Evolutionary conservation across 2,888 invertebrate species (phyloP), one percentile per base, ranked within the genome.

Genomic region (Marronus borbonicus): DNA sequence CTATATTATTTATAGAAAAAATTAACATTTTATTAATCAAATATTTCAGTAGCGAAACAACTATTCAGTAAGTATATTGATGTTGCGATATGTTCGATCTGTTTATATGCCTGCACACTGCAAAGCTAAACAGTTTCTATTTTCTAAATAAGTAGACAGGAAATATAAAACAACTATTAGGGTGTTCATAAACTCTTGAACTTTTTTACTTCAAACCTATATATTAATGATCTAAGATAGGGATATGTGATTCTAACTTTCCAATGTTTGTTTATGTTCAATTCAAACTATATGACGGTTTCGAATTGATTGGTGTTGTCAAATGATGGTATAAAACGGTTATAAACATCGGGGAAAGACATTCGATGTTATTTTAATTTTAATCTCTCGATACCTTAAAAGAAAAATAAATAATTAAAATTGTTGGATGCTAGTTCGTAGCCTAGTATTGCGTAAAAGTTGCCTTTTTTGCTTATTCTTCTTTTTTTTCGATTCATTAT

Each of bases 141-240:
- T 70, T 70, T 70, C 70, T 70, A 70, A 70, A 70, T 70, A 70
- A 70, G 70, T 70, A 70, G 70, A 70, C 70, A 70, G 70, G 70
- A 70, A 70, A 70, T 70, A 70, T 70, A 70, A 70, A 70, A 70
- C 70, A 70, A 70, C 70, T 70, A 70, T 70, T 70, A 70, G 70
- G 70, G 70, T 70, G 70, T 70, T 70, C 70, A 70, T 70, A 70
- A 70, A 70, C 55, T 70, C 58, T 70, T 55, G 70, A 70, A 70
- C 39, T 70, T 70, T 70, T 58, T 70, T 70, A 70, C 58, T 70
- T 70, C 70, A 55, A 55, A 58, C 70, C 55, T 70, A 70, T 70
- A 70, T 70, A 70, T 70, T 70, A 70, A 70, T 70, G 70, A 70
- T 70, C 70, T 70, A 52, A 39, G 36, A 70, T 70, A 36, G 70